phyloP scores from a whole-genome alignment of 64 coral and sea anemone species.

The Pocillopora damicornis region DNA sequence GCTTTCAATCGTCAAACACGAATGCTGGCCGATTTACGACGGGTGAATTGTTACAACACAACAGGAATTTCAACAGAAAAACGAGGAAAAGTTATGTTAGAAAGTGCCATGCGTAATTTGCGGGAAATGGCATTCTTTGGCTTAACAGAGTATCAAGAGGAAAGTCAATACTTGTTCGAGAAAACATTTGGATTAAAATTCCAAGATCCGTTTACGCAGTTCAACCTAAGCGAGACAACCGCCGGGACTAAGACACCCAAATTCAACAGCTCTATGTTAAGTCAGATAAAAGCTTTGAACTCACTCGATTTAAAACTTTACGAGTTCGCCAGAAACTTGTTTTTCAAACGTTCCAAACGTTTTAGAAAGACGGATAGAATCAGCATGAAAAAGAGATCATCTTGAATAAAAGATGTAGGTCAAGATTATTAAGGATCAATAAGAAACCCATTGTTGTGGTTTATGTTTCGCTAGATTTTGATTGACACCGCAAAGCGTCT shows the following conservation, averaged over 20 bases:
- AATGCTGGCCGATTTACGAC: constrained; percentile 84
- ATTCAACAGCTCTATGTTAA: not conserved
- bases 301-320: constrained; percentile 49
- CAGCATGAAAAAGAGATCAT: not conserved
- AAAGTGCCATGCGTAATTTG: constrained; percentile 79
- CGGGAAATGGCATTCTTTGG: constrained; percentile 87
- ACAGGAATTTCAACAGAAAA: constrained; percentile 31
- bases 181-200: constrained; percentile 90
- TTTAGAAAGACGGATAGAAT: constrained; percentile 42
- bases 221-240: constrained; percentile 19
- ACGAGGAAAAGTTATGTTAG: constrained; percentile 50
- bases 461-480: too few species aligned
- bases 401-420: not conserved
- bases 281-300: constrained; percentile 34
- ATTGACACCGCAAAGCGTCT: too few species aligned
- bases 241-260: constrained; percentile 15
- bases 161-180: constrained; percentile 91
- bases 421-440: too few species aligned
- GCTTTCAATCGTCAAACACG: constrained; percentile 90
- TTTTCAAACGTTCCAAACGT: constrained; percentile 47
- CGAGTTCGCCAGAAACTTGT: constrained; percentile 47
- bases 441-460: too few species aligned
- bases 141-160: constrained; percentile 79
- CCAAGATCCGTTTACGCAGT: constrained; percentile 55
- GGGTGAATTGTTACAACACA: constrained; percentile 77